Evolutionary conservation across 2,888 invertebrate genomes (phyloP).

Genomic region (Rhagonycha fulva): DNA sequence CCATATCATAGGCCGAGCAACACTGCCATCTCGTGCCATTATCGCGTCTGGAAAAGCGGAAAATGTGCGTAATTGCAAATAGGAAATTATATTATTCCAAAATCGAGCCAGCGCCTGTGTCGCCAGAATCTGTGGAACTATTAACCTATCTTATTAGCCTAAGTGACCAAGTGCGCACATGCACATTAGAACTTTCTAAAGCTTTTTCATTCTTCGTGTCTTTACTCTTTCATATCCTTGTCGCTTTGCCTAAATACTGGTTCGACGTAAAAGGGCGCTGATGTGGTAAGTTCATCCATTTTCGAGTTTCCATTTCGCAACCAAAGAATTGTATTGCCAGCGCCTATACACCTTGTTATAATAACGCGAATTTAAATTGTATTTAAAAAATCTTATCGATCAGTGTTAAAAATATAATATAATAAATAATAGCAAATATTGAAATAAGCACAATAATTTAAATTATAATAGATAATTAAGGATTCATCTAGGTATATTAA

Average conservation of each 20-base stretch:
- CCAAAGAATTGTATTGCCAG: constrained; percentile 15
- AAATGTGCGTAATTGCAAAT: constrained; percentile 26
- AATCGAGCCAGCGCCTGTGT: constrained; percentile 30
- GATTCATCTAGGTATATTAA: constrained; percentile 43
- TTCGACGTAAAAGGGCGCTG: constrained; percentile 38
- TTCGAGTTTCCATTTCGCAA: constrained; percentile 18
- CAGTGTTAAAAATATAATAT: constrained; percentile 45
- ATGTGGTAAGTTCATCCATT: constrained; percentile 1
- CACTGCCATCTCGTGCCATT: constrained; percentile 54
- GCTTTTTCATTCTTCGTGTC: constrained; percentile 25
- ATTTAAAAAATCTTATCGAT: constrained; percentile 43
- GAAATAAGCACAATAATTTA: constrained; percentile 51
- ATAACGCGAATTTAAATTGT: constrained; percentile 40
- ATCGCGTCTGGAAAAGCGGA: constrained; percentile 33
- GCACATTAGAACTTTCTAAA: constrained; percentile 34
- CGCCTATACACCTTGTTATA: constrained; percentile 38
- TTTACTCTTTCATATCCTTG: constrained; percentile 38
- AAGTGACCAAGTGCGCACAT: constrained; percentile 45
- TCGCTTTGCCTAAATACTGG: constrained; percentile 41
- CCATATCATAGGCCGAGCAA: constrained; percentile 54
- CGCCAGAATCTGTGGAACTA: constrained; percentile 23
- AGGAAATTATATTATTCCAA: constrained; percentile 15
- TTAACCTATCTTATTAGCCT: constrained; percentile 27
- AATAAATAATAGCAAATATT: constrained; percentile 47
- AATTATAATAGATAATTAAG: constrained; percentile 39